These are phyloP conservation scores for Leuctra nigra DNA, from an alignment of 2,888 invertebrate genomes.

Conservation along the genomic window DNA sequence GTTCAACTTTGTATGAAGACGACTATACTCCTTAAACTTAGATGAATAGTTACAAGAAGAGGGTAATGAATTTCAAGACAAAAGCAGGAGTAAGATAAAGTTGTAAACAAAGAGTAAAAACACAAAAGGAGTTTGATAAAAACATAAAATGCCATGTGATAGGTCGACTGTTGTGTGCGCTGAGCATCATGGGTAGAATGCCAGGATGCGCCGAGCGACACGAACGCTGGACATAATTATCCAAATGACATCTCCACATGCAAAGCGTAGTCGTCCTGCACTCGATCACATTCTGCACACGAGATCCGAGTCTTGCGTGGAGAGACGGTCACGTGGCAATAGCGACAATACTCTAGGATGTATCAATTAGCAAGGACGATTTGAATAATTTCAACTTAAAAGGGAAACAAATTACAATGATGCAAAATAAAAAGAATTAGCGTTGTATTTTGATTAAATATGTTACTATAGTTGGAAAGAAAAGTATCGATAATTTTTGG, in stretches of 20 bases:
- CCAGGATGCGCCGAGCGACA: not conserved
- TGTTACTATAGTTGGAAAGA: too few relatives aligned
- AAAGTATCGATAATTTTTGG: too few relatives aligned
- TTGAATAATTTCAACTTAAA: too few relatives aligned
- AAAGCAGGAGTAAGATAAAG: constrained; percentile 10
- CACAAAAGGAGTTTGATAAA: constrained; percentile 17
- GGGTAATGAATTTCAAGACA: constrained; percentile 16
- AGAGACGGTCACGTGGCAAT: too few relatives aligned
- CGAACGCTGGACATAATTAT: not conserved
- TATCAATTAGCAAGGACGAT: too few relatives aligned
- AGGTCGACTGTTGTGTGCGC: not conserved
- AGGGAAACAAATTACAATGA: too few relatives aligned
- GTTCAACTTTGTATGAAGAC: too few relatives aligned
- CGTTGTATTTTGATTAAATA: too few relatives aligned
- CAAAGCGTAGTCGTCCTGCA: not conserved
- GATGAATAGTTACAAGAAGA: constrained; percentile 6
- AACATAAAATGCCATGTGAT: constrained; percentile 9
- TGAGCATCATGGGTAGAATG: not conserved
- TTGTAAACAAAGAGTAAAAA: constrained; percentile 13
- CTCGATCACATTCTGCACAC: too few relatives aligned
- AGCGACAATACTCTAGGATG: too few relatives aligned
- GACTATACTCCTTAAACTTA: constrained; percentile 8
- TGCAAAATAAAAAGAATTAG: too few relatives aligned
- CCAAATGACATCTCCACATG: constrained; percentile 6
- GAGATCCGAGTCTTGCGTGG: too few relatives aligned